These are phyloP conservation scores for Tetramorium alpestre DNA, from an alignment of 1,140 invertebrate species.

Conservation along the genomic window DNA sequence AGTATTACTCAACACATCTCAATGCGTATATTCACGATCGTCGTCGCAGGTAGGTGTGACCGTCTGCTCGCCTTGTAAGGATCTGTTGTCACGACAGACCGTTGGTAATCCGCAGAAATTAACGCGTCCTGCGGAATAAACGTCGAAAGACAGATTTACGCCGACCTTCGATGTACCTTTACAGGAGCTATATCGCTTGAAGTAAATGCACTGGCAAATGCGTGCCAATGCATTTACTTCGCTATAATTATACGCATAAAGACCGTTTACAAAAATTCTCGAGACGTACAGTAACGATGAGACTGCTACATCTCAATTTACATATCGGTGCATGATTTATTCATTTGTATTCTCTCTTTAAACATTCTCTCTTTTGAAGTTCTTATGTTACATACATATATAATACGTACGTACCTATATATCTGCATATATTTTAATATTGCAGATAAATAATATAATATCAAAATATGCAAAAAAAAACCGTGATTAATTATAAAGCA, in stretches of 20 bases:
- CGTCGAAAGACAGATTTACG: slow-evolving; percentile 57
- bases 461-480: neutral
- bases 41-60: neutral
- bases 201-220: slow-evolving; percentile 15
- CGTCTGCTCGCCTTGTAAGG: slow-evolving; percentile 53
- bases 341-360: neutral
- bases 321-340: neutral
- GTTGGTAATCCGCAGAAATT: slow-evolving; percentile 65
- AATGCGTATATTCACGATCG: slow-evolving; percentile 5
- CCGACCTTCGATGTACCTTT: slow-evolving; percentile 54
- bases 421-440: neutral
- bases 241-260: slow-evolving; percentile 15
- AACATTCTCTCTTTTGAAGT: neutral
- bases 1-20: neutral
- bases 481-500: neutral
- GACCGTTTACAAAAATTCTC: slow-evolving; percentile 7
- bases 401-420: neutral
- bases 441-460: neutral
- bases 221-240: slow-evolving; percentile 45
- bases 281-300: neutral
- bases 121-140: slow-evolving; percentile 63
- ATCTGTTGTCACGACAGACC: slow-evolving; percentile 31
- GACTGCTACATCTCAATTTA: neutral
- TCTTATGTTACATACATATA: neutral
- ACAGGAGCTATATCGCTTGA: neutral